These are phyloP conservation scores for Formica selysi DNA, from an alignment of 1,140 invertebrate genomes.

Conservation along the genomic window DNA sequence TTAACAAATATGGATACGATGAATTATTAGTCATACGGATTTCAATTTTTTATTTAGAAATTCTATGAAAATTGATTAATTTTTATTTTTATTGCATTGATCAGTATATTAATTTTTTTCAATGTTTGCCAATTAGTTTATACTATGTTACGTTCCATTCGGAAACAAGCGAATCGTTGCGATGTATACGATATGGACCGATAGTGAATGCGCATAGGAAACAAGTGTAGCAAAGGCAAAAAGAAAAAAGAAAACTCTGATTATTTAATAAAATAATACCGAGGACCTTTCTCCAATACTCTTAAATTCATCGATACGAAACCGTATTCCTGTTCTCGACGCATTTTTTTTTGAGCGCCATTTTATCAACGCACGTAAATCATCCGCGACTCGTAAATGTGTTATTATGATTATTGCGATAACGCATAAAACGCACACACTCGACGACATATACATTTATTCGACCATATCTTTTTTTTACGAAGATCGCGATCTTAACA, in stretches of 20 bases:
- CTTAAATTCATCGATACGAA: constrained; percentile 49
- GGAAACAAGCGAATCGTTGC: constrained; percentile 59
- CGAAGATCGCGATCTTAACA: neutral
- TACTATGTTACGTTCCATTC: constrained; percentile 2
- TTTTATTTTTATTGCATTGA: constrained; percentile 6
- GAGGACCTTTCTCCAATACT: constrained; percentile 68
- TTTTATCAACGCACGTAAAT: constrained; percentile 33
- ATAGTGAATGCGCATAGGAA: constrained; percentile 45
- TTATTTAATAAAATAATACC: constrained; percentile 77
- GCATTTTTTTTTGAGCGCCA: neutral
- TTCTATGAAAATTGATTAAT: neutral
- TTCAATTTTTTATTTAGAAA: constrained; percentile 6
- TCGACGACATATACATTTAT: constrained; percentile 1
- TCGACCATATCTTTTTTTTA: neutral
- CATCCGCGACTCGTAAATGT: constrained; percentile 15
- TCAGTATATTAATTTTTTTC: constrained; percentile 1
- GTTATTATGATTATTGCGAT: constrained; percentile 21
- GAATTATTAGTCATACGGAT: neutral
- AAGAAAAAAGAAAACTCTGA: constrained; percentile 57
- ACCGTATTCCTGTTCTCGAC: constrained; percentile 29
- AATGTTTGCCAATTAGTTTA: neutral
- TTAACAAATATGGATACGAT: neutral
- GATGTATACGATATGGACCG: constrained; percentile 12
- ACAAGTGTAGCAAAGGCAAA: constrained; percentile 65
- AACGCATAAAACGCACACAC: neutral